A percentile compares a stretch with the other conserved stretches of the same genome.
Evolutionary conservation across 2,797 vertebrate genomes (phyloP).

Genomic region (Mycteria americana): DNA sequence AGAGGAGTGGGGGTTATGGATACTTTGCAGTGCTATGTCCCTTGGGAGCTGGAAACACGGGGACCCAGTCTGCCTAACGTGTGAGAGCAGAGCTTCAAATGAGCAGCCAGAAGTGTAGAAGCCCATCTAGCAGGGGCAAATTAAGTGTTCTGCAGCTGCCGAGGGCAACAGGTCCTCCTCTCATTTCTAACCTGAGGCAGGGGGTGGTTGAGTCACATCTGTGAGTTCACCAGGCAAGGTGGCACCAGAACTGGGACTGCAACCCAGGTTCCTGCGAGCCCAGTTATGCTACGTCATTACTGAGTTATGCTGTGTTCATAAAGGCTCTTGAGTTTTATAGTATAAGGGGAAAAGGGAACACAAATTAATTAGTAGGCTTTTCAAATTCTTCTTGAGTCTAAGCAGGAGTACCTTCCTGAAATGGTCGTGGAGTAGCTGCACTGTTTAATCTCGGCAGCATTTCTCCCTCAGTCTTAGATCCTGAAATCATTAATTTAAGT

Average conservation of each 20-base stretch:
- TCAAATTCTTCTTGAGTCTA: not conserved
- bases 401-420: not conserved
- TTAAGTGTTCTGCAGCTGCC: not conserved
- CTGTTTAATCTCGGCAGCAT: not conserved
- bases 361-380: slow-evolving; percentile 1
- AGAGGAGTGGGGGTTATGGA: not conserved
- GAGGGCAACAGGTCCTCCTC: not conserved
- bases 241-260: not conserved
- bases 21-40: not conserved
- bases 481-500: slow-evolving; percentile 48
- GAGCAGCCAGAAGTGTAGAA: not conserved
- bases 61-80: not conserved
- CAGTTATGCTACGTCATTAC: not conserved
- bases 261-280: not conserved
- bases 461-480: slow-evolving; percentile 27
- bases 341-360: not conserved
- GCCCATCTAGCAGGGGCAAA: not conserved
- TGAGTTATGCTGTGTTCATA: not conserved
- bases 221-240: not conserved
- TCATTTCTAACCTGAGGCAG: not conserved
- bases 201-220: not conserved
- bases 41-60: not conserved
- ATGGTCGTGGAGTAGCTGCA: not conserved
- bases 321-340: not conserved
- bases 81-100: not conserved